Evolutionary conservation across 1,140 invertebrate genomes (phyloP).

Genomic region (Campodea augens): DNA sequence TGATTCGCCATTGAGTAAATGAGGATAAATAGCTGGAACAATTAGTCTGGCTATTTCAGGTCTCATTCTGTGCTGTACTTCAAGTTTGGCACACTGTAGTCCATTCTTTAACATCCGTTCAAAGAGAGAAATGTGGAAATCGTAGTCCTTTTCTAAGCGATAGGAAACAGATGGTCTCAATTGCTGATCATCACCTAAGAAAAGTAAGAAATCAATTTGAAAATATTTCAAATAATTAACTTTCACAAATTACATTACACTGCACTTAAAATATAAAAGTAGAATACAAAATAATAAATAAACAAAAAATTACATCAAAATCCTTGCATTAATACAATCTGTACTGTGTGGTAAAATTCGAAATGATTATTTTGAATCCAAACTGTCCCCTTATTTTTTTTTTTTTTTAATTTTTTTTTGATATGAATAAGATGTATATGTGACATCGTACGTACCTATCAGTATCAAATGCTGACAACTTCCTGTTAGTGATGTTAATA

Average conservation of each 20-base stretch:
- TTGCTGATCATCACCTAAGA: slow-evolving; percentile 30
- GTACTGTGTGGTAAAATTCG: too few relatives aligned
- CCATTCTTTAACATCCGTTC: slow-evolving; percentile 24
- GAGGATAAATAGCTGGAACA: slow-evolving; percentile 36
- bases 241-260: too few relatives aligned
- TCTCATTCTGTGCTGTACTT: slow-evolving; percentile 44
- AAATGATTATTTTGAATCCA: too few relatives aligned
- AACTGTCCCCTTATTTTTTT: too few relatives aligned
- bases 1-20: slow-evolving; percentile 30
- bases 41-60: slow-evolving; percentile 39
- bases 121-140: slow-evolving; percentile 25
- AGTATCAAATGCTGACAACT: slow-evolving; percentile 33
- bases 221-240: too few relatives aligned
- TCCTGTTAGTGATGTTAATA: slow-evolving; percentile 24
- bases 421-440: too few relatives aligned
- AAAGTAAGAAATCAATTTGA: too few relatives aligned
- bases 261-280: too few relatives aligned
- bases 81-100: slow-evolving; percentile 20
- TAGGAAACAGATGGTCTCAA: slow-evolving; percentile 23
- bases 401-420: too few relatives aligned
- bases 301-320: too few relatives aligned
- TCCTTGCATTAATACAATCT: too few relatives aligned
- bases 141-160: slow-evolving; percentile 20
- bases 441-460: slow-evolving; percentile 37
- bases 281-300: too few relatives aligned